Base-by-base conservation (phyloP, 1,140 invertebrate species). In the Scaptomyza graminum region DNA sequence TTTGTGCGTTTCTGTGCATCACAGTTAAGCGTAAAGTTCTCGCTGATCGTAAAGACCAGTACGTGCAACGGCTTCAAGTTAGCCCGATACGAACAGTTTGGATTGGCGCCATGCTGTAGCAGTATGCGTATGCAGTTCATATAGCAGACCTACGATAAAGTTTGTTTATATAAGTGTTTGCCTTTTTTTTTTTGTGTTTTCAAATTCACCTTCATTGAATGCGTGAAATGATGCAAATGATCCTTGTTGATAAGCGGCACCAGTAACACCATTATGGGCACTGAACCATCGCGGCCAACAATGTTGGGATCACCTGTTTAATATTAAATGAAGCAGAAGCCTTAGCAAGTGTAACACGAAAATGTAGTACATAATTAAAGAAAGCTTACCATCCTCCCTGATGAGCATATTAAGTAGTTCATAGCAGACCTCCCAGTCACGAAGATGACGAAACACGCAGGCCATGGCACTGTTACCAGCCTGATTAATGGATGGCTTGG, bases 381-480 rank as follows among this genome's bases (percentile, higher is more conserved):
- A 31, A 13, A 13, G 46, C 70, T 93, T 84, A 85, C 94, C 95
- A 71, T 95, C 94, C 87, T 95, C 94, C 74, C 94, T 93, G 5
- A 96, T 92, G 41, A 96, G 90, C 95, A 96, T 96, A 66, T 94
- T 94, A 18, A 96, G 91, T 44, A 96, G 87, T 79, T 95, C 95
- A 88, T 95, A 95, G 51, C 95, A 94, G 61, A 96, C 95, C 82
- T 96, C 95, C 95, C 95, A 96, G 82, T 96, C 95, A n/a, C 94
- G 90, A 7, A 96, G 93, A 90, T 96, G 95, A n/a, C 95, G 91
- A 63, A 96, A 91, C 2, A 95, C 95, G 81, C 95, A 95, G 3
- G 95, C 95, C 44, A 96, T 91, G 7, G 95, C 95, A 62, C 94
- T 95, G 91, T 96, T 96, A 12, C 95, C 95, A 2, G 93, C 91